These are phyloP conservation scores for Lamprologus lemairii DNA, from an alignment of 2,113 vertebrate genomes.

Conservation along the genomic window DNA sequence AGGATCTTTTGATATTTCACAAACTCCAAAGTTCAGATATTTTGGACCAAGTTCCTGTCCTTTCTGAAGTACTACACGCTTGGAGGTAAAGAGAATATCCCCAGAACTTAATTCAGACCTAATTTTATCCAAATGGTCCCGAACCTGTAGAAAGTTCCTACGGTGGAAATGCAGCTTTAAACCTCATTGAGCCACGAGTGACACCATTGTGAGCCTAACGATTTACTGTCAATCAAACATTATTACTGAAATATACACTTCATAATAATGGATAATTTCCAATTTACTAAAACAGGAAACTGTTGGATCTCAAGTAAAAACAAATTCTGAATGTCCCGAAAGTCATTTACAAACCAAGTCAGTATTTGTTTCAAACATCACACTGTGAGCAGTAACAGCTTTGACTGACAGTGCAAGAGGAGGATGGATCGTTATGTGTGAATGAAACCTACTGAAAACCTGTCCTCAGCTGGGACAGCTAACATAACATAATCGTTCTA, in stretches of 20 bases:
- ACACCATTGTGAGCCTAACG: rapidly evolving
- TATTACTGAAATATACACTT: neutral
- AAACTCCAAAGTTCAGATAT: neutral
- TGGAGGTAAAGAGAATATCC: neutral
- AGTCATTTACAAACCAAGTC: neutral
- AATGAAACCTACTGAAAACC: neutral
- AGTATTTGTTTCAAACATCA: neutral
- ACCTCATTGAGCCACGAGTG: neutral
- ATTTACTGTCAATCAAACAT: neutral
- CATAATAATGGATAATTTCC: neutral
- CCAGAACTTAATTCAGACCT: neutral
- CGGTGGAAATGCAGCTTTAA: neutral
- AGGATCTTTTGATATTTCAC: neutral
- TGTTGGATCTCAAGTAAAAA: neutral
- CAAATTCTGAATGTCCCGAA: neutral
- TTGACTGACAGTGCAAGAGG: neutral
- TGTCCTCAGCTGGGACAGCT: neutral
- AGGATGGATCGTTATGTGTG: neutral
- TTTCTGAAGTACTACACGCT: neutral
- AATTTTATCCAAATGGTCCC: neutral
- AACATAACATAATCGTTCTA: neutral
- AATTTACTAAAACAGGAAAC: neutral
- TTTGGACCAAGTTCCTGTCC: neutral
- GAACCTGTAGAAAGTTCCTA: neutral
- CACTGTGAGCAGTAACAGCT: neutral